Conservation (phyloP, 2,888 invertebrate species). For the Trisateles emortualis region DNA sequence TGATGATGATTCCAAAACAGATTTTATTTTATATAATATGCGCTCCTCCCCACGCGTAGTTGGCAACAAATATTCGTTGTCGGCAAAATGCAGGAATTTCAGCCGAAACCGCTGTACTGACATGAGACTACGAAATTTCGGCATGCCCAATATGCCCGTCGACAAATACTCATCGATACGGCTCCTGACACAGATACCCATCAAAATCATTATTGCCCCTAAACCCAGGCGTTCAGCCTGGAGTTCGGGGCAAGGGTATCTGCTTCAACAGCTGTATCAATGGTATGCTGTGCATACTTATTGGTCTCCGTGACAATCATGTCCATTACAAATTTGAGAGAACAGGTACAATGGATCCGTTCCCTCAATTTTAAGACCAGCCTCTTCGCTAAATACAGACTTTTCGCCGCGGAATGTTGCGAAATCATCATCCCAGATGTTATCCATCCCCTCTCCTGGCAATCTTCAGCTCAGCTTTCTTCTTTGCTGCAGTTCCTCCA, state of each 20-base stretch:
- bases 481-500: neutral
- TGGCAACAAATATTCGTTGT: neutral
- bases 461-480: neutral
- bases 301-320: constrained; percentile 13
- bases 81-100: constrained; percentile 23
- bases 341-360: constrained; percentile 1
- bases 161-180: constrained; percentile 26
- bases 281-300: constrained; percentile 10
- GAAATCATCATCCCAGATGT: neutral
- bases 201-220: constrained; percentile 12
- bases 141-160: constrained; percentile 20
- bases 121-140: constrained; percentile 23
- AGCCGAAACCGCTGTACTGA: constrained; percentile 16
- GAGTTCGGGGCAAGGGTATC: neutral
- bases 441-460: neutral
- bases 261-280: neutral
- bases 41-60: neutral
- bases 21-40: neutral
- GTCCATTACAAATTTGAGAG: constrained; percentile 13
- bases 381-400: neutral
- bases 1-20: neutral
- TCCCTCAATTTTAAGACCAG: constrained; percentile 5
- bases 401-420: constrained; percentile 1
- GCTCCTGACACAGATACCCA: constrained; percentile 15
- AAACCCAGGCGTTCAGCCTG: constrained; percentile 11